Conservation (phyloP, 2,113 vertebrate genomes). For the Aegithalos caudatus region DNA sequence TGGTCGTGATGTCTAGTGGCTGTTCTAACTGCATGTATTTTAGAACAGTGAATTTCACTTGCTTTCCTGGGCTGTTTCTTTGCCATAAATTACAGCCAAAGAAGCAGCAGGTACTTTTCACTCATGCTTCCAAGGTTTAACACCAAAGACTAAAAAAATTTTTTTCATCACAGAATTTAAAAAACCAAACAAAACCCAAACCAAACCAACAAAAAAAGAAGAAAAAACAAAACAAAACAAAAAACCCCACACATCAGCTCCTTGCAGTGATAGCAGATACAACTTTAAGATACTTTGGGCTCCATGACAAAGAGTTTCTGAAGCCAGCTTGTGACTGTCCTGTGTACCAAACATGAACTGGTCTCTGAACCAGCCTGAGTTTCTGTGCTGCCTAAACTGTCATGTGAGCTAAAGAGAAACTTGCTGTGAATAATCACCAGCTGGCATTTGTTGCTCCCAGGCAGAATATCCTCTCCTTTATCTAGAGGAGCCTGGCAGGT, state of each 20-base stretch:
- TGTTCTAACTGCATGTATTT: conserved; percentile 54
- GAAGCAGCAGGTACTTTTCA: conserved; percentile 28
- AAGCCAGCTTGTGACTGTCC: neutral
- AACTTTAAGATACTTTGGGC: neutral
- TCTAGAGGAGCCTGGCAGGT: neutral
- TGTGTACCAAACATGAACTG: neutral
- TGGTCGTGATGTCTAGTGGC: conserved; percentile 6
- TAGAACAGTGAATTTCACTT: conserved; percentile 24
- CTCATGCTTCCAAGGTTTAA: conserved; percentile 46
- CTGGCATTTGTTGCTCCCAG: neutral
- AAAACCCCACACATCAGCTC: neutral
- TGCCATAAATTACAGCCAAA: conserved; percentile 19
- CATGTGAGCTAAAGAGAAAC: neutral
- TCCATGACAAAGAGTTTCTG: neutral
- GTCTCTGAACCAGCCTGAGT: neutral
- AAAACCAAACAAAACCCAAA: neutral
- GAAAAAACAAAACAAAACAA: too few relatives aligned
- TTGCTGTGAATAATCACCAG: neutral
- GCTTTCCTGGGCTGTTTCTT: conserved; percentile 5
- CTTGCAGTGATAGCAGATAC: neutral
- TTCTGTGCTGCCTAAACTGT: neutral
- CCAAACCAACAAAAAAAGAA: neutral
- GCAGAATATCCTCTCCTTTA: neutral
- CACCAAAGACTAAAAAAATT: conserved; percentile 51
- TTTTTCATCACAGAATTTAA: neutral